Conservation (phyloP, 2,888 invertebrate genomes). For the Drosophila neotestacea region DNA sequence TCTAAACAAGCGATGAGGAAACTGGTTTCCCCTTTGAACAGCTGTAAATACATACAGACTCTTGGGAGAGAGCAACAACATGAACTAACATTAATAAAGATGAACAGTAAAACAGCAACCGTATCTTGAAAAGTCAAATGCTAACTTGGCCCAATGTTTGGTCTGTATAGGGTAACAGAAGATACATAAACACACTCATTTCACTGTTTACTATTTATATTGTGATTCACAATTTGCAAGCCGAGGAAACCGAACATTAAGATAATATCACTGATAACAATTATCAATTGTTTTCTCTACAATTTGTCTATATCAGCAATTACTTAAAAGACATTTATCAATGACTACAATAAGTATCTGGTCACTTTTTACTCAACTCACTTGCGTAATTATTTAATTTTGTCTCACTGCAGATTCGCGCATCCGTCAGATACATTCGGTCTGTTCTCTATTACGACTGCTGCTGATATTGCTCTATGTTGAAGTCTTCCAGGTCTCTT, state of each 20-base stretch:
- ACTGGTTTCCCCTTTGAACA: constrained; percentile 70
- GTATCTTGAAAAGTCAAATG: constrained; percentile 28
- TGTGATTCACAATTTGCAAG: constrained; percentile 30
- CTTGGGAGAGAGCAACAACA: constrained; percentile 12
- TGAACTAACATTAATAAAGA: constrained; percentile 40
- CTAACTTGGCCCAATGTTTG: constrained; percentile 36
- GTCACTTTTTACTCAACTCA: constrained; percentile 50
- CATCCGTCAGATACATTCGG: constrained; percentile 56
- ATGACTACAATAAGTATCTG: not conserved
- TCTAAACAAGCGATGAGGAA: constrained; percentile 36
- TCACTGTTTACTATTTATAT: constrained; percentile 49
- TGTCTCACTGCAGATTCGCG: constrained; percentile 49
- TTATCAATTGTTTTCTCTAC: constrained; percentile 11
- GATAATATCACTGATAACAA: constrained; percentile 41
- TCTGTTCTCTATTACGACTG: not conserved
- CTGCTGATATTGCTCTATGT: constrained; percentile 15
- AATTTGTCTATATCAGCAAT: not conserved
- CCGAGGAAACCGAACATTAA: constrained; percentile 1
- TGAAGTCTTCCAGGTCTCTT: constrained; percentile 54
- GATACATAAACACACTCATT: constrained; percentile 19
- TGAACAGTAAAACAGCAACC: constrained; percentile 28
- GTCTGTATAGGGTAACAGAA: constrained; percentile 8
- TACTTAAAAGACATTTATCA: constrained; percentile 34
- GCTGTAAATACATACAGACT: constrained; percentile 59
- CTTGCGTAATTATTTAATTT: constrained; percentile 69